Conservation (phyloP, 2,797 vertebrate genomes). For the Cryptoblepharus egeriae region DNA sequence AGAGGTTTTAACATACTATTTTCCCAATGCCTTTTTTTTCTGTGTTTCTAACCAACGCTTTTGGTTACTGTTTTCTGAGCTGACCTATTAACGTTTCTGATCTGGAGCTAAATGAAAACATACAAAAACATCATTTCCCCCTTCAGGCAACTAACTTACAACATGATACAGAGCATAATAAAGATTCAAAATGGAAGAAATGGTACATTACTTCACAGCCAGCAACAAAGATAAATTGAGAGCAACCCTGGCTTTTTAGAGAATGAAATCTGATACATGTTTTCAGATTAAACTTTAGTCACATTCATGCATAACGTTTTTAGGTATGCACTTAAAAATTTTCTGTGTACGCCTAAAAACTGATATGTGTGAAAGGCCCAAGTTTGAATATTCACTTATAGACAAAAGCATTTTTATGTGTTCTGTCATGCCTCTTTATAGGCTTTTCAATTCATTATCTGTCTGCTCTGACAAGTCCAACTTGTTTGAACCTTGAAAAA, state of each 20-base stretch:
- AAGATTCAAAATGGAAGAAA: too few relatives aligned
- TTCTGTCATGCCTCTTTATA: constrained; percentile 21
- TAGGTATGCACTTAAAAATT: background rate
- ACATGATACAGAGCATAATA: too few relatives aligned
- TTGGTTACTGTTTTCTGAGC: too few relatives aligned
- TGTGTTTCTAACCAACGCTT: too few relatives aligned
- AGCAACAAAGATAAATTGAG: too few relatives aligned
- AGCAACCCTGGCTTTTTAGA: background rate
- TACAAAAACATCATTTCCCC: too few relatives aligned
- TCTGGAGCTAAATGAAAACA: too few relatives aligned
- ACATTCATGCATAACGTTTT: background rate
- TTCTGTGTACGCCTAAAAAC: background rate
- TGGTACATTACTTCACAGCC: too few relatives aligned
- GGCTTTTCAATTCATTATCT: constrained; percentile 31
- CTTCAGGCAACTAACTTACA: too few relatives aligned
- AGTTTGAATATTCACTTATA: background rate
- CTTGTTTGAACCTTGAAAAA: constrained; percentile 5
- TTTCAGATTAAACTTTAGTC: background rate
- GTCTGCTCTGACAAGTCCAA: background rate
- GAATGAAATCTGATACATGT: background rate
- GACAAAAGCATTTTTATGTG: background rate
- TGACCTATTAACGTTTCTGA: too few relatives aligned
- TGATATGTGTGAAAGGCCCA: background rate
- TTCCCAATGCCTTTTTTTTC: too few relatives aligned
- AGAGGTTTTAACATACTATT: too few relatives aligned